Evolutionary conservation across 2,113 vertebrate species (phyloP).

Genomic region (Sminthopsis crassicaudata): DNA sequence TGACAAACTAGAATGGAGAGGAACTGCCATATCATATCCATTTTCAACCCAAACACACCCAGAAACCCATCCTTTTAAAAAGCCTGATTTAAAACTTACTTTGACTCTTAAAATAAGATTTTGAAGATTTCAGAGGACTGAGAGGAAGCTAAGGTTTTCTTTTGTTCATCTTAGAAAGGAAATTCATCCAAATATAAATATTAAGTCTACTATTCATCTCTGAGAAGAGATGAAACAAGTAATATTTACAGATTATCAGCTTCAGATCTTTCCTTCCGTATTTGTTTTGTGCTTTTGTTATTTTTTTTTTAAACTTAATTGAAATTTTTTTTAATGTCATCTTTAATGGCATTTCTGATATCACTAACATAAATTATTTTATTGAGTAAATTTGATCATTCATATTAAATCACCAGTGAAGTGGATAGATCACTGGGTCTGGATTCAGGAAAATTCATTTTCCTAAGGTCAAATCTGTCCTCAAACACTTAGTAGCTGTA

Average conservation of each 20-base stretch:
- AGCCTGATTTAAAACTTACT: background rate
- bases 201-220: background rate
- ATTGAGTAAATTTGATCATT: background rate
- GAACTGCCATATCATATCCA: background rate
- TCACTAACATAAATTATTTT: background rate
- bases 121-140: background rate
- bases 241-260: background rate
- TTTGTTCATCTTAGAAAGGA: background rate
- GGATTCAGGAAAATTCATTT: too few species aligned
- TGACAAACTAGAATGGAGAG: background rate
- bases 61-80: background rate
- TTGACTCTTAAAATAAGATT: background rate
- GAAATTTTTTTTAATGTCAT: background rate
- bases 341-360: background rate
- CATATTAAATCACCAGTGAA: too few species aligned
- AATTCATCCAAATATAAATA: background rate
- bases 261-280: background rate
- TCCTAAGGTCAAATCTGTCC: too few species aligned
- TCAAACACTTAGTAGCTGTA: too few species aligned
- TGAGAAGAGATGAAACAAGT: background rate
- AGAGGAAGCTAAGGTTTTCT: background rate
- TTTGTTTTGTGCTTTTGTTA: background rate
- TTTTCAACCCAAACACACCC: background rate
- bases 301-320: background rate
- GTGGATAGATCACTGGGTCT: too few species aligned